phyloP scores from a whole-genome alignment of 2,888 invertebrate species.

The Cephus spinipes region DNA sequence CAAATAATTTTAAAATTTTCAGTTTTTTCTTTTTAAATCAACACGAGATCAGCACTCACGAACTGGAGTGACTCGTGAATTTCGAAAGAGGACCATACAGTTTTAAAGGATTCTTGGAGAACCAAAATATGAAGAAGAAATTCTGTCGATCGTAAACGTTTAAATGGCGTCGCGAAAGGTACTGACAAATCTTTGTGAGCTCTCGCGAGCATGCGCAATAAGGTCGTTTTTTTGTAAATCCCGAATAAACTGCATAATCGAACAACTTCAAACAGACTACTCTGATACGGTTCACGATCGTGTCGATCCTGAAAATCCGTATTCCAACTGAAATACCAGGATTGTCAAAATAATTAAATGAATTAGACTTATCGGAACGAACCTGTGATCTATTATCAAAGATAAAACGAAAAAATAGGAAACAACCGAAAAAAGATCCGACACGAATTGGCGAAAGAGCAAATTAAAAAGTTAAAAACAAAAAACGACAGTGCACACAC shows the following conservation, averaged over 20 bases:
- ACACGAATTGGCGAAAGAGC: background rate
- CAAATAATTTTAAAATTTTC: background rate
- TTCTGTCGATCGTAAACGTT: background rate
- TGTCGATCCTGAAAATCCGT: constrained; percentile 1
- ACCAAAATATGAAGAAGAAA: background rate
- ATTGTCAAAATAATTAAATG: background rate
- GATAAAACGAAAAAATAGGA: background rate
- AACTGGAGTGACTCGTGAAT: background rate
- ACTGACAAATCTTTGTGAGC: constrained; percentile 49
- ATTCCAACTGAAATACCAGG: background rate
- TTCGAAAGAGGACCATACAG: background rate
- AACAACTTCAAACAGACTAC: constrained; percentile 37
- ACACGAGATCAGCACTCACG: background rate
- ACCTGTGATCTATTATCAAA: background rate
- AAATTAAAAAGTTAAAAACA: background rate
- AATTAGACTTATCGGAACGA: background rate
- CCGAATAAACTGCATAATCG: constrained; percentile 61
- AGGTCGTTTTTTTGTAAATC: constrained; percentile 61
- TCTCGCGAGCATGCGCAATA: constrained; percentile 53
- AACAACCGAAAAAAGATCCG: background rate
- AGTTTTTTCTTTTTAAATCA: background rate
- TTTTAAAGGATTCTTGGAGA: background rate
- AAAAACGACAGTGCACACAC: background rate
- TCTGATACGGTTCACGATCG: constrained; percentile 21
- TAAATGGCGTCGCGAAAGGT: constrained; percentile 4